A percentile compares a stretch with the other conserved stretches of the same genome.
phyloP scores from a whole-genome alignment of 2,113 vertebrate genomes.

The Glaucidium brasilianum region DNA sequence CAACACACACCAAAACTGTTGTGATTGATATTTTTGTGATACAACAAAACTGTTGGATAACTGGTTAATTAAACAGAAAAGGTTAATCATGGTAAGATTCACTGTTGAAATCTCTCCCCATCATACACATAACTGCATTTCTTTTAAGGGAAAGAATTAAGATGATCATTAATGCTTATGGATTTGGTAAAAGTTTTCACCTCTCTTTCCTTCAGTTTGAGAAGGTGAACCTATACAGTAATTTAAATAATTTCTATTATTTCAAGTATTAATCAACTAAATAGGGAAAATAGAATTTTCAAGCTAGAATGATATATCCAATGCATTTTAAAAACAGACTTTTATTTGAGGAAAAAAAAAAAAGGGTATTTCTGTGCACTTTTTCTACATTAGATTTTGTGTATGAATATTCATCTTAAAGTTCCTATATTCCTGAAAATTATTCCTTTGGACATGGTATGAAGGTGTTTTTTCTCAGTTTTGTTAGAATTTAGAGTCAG shows the following conservation, averaged over 20 bases:
- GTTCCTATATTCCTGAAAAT: background rate
- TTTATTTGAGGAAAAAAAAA: background rate
- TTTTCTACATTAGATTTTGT: background rate
- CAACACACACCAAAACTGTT: fast-evolving
- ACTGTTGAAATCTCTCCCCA: background rate
- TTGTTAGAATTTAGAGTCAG: background rate
- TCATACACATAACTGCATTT: fast-evolving
- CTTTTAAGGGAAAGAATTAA: background rate
- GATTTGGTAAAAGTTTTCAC: background rate
- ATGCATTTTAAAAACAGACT: background rate
- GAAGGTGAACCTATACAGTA: fast-evolving
- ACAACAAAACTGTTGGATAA: background rate
- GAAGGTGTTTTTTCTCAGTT: background rate
- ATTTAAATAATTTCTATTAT: background rate
- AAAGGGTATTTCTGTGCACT: background rate
- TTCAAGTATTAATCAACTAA: background rate
- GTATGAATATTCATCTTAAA: background rate
- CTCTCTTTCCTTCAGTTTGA: background rate
- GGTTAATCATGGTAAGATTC: background rate
- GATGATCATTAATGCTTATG: background rate
- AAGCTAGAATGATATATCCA: background rate
- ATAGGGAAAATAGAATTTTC: background rate
- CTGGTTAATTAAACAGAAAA: background rate
- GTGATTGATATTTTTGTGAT: background rate
- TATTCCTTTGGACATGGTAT: background rate